Evolutionary conservation across 2,113 vertebrate species (phyloP).

Genomic region (Anseranas semipalmata): DNA sequence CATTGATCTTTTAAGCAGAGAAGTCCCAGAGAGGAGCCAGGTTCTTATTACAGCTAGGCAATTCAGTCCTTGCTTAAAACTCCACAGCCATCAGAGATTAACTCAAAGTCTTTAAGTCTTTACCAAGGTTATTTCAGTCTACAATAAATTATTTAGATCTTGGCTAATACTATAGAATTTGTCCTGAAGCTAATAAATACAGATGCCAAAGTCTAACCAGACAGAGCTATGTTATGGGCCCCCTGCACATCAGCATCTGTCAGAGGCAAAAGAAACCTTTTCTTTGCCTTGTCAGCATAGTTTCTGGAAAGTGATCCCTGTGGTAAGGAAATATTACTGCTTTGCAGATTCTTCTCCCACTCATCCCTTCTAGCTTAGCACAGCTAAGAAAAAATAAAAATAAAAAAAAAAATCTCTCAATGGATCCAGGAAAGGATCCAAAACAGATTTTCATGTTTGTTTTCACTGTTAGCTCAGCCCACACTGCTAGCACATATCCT

Average conservation of each 20-base stretch:
- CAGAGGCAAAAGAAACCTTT: neutral
- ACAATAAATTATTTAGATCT: neutral
- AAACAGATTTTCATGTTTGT: constrained; percentile 9
- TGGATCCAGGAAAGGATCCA: constrained; percentile 29
- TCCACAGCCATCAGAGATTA: neutral
- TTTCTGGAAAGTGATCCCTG: neutral
- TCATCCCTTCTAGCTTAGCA: neutral
- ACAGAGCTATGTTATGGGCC: neutral
- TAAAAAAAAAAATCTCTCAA: neutral
- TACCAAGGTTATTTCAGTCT: neutral
- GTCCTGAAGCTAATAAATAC: neutral
- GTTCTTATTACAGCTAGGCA: neutral
- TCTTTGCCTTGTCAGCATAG: constrained; percentile 9
- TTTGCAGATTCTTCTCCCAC: neutral
- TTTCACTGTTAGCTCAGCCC: neutral
- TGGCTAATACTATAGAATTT: neutral
- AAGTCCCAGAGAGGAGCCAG: neutral
- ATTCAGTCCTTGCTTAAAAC: neutral
- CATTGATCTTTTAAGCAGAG: neutral
- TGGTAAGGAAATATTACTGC: neutral
- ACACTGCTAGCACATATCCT: neutral
- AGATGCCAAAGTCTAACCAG: constrained; percentile 13
- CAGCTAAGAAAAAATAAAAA: neutral
- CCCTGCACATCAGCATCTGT: neutral
- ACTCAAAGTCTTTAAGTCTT: neutral